phyloP scores from a whole-genome alignment of 2,888 invertebrate genomes.

The Orthonychiurus folsomi region DNA sequence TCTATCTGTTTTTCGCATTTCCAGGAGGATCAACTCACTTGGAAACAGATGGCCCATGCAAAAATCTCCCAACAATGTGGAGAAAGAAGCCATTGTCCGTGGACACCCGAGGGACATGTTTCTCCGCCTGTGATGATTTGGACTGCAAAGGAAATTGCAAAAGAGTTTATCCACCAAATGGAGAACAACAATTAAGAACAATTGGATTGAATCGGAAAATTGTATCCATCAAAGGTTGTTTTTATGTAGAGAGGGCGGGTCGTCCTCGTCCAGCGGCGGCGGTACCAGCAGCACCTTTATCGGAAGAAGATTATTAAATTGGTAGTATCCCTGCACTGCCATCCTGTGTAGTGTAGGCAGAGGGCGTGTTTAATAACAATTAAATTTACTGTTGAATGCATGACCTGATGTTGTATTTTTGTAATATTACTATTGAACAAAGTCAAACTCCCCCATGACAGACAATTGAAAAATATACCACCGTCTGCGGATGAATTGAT shows the following conservation, averaged over 20 bases:
- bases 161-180: slow-evolving; percentile 20
- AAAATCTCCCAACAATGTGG: slow-evolving; percentile 30
- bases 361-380: too few relatives aligned
- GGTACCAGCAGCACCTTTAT: background rate
- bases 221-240: slow-evolving; percentile 22
- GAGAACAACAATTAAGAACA: slow-evolving; percentile 25
- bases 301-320: background rate
- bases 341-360: too few relatives aligned
- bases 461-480: too few relatives aligned
- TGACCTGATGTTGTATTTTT: too few relatives aligned
- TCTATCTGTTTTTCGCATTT: too few relatives aligned
- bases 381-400: too few relatives aligned
- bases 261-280: background rate
- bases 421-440: too few relatives aligned
- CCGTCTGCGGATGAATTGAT: too few relatives aligned
- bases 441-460: too few relatives aligned
- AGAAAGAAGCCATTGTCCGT: slow-evolving; percentile 21
- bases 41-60: slow-evolving; percentile 22
- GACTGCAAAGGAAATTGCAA: slow-evolving; percentile 26
- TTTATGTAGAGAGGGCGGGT: slow-evolving; percentile 12
- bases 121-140: slow-evolving; percentile 18
- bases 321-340: too few relatives aligned
- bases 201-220: slow-evolving; percentile 18
- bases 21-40: slow-evolving; percentile 14
- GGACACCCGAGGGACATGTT: slow-evolving; percentile 29